Conservation (phyloP, 2,797 vertebrate species). For the Chrosomus eos region DNA sequence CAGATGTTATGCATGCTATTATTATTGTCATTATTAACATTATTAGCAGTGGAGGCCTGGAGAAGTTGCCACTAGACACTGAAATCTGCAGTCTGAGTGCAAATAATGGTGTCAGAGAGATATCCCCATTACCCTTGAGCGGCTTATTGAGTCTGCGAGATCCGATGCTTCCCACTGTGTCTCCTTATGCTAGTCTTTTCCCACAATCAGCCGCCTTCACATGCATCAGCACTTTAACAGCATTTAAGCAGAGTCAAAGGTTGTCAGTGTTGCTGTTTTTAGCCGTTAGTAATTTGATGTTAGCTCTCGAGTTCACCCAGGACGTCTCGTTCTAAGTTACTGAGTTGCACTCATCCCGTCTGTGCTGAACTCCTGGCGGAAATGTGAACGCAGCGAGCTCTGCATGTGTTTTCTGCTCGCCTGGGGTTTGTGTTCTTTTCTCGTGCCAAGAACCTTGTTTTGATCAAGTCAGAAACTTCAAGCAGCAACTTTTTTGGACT, state of each 20-base stretch:
- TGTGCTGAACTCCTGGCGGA: neutral
- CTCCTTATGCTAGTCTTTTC: conserved; percentile 41
- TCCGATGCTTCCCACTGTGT: conserved; percentile 1
- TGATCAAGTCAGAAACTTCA: conserved; percentile 27
- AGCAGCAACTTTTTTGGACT: neutral
- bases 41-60: neutral
- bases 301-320: conserved; percentile 13
- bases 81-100: neutral
- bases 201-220: conserved; percentile 30
- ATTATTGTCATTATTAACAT: neutral
- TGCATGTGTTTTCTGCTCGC: neutral
- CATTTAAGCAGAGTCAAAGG: conserved; percentile 43
- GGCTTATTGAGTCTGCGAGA: conserved; percentile 17
- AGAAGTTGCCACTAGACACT: neutral
- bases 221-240: conserved; percentile 22
- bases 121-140: conserved; percentile 32
- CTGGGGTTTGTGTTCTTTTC: conserved; percentile 28
- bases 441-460: conserved; percentile 14
- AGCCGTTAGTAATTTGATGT: conserved; percentile 31
- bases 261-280: conserved; percentile 36
- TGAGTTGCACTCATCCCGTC: neutral
- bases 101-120: conserved; percentile 19
- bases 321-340: conserved; percentile 29
- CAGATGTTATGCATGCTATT: neutral
- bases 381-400: neutral